A percentile compares a stretch with the other conserved stretches of the same genome.
phyloP scores from a whole-genome alignment of 2,113 vertebrate species.

The Rhinoderma darwinii region DNA sequence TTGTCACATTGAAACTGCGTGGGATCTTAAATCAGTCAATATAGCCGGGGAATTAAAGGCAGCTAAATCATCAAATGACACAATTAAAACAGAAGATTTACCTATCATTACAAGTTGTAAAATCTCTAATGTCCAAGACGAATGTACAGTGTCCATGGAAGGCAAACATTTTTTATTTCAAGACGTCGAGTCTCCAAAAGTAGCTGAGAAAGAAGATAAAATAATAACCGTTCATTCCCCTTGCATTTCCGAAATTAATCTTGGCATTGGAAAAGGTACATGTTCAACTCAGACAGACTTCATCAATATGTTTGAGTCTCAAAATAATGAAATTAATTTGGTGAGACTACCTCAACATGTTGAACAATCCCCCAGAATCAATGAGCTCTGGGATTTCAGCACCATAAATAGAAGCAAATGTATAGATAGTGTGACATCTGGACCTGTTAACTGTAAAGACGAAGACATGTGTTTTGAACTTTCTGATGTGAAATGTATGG shows the following conservation, averaged over 20 bases:
- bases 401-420: conserved; percentile 60
- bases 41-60: conserved; percentile 77
- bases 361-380: conserved; percentile 64
- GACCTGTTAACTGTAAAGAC: conserved; percentile 64
- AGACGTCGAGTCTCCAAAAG: conserved; percentile 65
- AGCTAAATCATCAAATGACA: conserved; percentile 68
- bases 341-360: conserved; percentile 71
- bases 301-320: conserved; percentile 10
- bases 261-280: conserved; percentile 57
- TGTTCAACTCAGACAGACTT: conserved; percentile 69
- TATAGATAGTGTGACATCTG: conserved; percentile 60
- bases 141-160: not conserved
- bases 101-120: conserved; percentile 63
- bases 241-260: conserved; percentile 66
- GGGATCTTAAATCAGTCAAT: conserved; percentile 80
- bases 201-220: conserved; percentile 70
- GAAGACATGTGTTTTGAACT: conserved; percentile 64
- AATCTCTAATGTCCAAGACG: conserved; percentile 65
- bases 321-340: conserved; percentile 52
- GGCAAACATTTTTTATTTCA: conserved; percentile 65
- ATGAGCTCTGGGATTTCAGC: conserved; percentile 48
- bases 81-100: conserved; percentile 73
- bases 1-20: conserved; percentile 74
- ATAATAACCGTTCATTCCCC: conserved; percentile 69
- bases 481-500: conserved; percentile 60